These are phyloP conservation scores for Aphis craccivora DNA, from an alignment of 1,140 invertebrate species.

Conservation along the genomic window DNA sequence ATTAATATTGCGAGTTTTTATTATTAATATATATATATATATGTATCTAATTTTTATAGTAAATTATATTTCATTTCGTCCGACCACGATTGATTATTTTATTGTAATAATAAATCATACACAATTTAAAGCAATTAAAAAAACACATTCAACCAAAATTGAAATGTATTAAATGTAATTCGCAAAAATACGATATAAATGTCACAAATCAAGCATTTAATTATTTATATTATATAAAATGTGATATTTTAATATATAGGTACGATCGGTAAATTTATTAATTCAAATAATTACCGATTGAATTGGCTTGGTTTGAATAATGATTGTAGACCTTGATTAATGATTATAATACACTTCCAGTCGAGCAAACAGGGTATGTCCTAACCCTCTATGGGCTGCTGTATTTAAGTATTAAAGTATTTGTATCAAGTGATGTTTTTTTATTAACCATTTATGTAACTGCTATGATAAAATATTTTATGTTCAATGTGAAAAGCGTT, in stretches of 20 bases:
- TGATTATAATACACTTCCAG: not conserved
- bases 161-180: not conserved
- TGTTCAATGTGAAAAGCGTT: no score
- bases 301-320: no score
- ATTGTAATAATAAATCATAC: not conserved
- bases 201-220: no score
- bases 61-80: not conserved
- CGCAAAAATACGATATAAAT: no score
- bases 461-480: no score
- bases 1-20: not conserved
- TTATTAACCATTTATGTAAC: not conserved
- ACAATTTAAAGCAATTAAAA: not conserved
- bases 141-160: not conserved
- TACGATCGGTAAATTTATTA: not conserved
- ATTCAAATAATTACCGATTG: not conserved
- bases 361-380: not conserved
- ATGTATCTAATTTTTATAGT: not conserved
- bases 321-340: not conserved
- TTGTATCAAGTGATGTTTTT: no score
- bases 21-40: not conserved
- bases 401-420: not conserved
- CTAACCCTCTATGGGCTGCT: not conserved
- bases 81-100: not conserved
- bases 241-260: no score
- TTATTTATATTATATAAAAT: no score